Evolutionary conservation across 2,888 invertebrate species (phyloP), one percentile per base, ranked within the genome.

Genomic region (Parnassius apollo): DNA sequence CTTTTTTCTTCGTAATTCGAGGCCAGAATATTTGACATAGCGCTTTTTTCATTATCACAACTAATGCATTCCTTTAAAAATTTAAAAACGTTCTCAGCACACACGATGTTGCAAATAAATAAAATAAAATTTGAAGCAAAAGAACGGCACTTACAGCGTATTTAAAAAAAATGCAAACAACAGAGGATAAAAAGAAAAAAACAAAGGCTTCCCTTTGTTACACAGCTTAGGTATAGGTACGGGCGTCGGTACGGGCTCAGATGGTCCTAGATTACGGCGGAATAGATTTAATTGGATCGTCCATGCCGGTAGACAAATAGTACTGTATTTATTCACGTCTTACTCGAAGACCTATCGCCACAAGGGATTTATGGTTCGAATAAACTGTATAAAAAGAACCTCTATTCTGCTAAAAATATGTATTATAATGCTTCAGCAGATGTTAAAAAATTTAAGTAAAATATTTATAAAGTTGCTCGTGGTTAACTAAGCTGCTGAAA

Each of bases 231-330:
- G 53, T 57, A 61, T 58, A 62, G 65, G 50, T 54, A 49, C 45
- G 56, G 57, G 62, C 62, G 48, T 35, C 35, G 56, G 58, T 60
- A 62, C 65, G 69, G 72, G 58, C 74, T 69, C 81, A 83, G 82
- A 81, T 83, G 83, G 68, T 75, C 71, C 73, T 73, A 71, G 77
- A 80, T 78, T 77, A 81, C 76, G 80, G 75, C 73, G 77, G 80
- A 74, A 70, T 74, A 76, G 78, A 75, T 78, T 77, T 80, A 81
- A 83, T 81, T 83, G 82, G 81, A 77, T 68, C 70, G 66, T 69
- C 66, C 66, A 65, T 59, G 67, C 64, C 68, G 71, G 68, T 65
- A 67, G 77, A 83, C 80, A 81, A 83, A 84, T 84, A 75, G 77
- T 72, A 67, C 65, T 63, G 72, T 70, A 81, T 81, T 79, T 78